Evolutionary conservation across 2,113 vertebrate species (phyloP).

Genomic region (Callopanchax toddi): DNA sequence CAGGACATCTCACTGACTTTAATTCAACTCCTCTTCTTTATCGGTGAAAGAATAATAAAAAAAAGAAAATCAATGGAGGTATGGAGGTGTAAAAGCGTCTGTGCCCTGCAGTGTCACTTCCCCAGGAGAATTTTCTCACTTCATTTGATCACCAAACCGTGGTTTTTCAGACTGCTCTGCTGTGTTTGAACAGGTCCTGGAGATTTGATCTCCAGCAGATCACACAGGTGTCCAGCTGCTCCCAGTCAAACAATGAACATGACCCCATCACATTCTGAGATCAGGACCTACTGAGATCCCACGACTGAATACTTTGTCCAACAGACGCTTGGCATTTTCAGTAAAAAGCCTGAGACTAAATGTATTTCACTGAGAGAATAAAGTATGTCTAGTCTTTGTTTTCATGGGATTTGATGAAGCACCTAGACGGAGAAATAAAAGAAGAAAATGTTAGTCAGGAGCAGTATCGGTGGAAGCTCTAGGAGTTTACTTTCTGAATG

Average conservation of each 20-base stretch:
- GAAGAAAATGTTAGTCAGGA: conserved; percentile 42
- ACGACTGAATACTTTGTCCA: not conserved
- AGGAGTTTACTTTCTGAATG: conserved; percentile 44
- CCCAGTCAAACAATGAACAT: conserved; percentile 35
- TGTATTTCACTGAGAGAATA: not conserved
- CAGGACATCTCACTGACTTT: conserved; percentile 57
- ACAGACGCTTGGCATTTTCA: not conserved
- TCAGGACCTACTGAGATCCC: conserved; percentile 20
- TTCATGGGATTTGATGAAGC: conserved; percentile 9
- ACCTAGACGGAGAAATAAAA: conserved; percentile 8
- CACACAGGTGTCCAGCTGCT: conserved; percentile 63
- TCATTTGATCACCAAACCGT: conserved; percentile 62
- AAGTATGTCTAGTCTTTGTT: conserved; percentile 21
- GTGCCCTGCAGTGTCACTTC: conserved; percentile 38
- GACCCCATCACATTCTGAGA: conserved; percentile 15
- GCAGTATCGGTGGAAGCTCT: conserved; percentile 12
- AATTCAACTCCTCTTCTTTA: conserved; percentile 43
- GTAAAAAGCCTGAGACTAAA: not conserved
- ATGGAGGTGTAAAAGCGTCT: conserved; percentile 28
- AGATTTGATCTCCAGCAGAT: conserved; percentile 53
- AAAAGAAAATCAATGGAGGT: conserved; percentile 52
- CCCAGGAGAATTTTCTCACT: conserved; percentile 51
- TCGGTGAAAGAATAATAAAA: conserved; percentile 21
- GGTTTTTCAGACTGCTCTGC: conserved; percentile 20
- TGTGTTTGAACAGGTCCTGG: conserved; percentile 31